These are phyloP conservation scores for Vicugna pacos DNA, from an alignment of 2,113 vertebrate genomes.

Conservation along the genomic window DNA sequence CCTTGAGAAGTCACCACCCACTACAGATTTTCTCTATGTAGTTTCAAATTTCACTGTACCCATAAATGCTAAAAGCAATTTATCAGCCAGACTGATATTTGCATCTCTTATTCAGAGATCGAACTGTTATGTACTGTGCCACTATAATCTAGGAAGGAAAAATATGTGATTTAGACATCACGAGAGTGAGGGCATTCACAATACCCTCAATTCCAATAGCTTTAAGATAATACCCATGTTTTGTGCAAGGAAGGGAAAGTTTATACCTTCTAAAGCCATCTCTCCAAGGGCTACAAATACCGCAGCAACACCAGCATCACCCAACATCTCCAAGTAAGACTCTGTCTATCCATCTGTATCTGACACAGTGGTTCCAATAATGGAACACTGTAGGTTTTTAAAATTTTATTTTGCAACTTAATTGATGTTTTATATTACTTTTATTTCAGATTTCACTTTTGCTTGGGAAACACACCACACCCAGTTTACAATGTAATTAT, in stretches of 20 bases:
- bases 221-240: neutral
- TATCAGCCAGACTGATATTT: constrained; percentile 14
- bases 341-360: neutral
- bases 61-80: constrained; percentile 18
- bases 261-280: neutral
- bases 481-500: constrained; percentile 66
- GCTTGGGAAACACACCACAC: constrained; percentile 57
- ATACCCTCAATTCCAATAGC: neutral
- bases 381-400: neutral
- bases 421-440: neutral
- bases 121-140: neutral
- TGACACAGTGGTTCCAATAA: neutral
- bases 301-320: neutral
- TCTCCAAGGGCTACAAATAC: neutral
- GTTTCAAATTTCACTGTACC: constrained; percentile 58
- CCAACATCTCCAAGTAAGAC: neutral
- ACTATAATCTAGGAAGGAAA: constrained; percentile 36
- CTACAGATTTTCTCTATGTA: constrained; percentile 49
- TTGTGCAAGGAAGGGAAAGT: neutral
- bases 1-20: constrained; percentile 61
- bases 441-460: constrained; percentile 58
- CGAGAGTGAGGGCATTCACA: neutral
- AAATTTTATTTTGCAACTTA: neutral
- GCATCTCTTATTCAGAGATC: neutral
- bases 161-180: constrained; percentile 8